Evolutionary conservation across 2,888 invertebrate species (phyloP).

Genomic region (Drosophila mulleri): DNA sequence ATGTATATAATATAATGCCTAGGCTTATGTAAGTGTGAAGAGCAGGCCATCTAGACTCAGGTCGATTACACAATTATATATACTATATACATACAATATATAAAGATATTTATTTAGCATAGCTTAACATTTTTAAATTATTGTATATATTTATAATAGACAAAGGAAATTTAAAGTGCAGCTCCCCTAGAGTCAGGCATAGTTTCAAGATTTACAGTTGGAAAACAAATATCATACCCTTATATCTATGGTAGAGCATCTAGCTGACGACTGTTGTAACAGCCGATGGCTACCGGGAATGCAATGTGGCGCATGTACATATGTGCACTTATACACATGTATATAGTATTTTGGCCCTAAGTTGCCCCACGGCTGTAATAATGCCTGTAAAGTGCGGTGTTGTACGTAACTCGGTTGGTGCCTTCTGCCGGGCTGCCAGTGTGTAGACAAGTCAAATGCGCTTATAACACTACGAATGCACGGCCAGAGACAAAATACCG

Average conservation of each 20-base stretch:
- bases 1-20: too few relatives aligned
- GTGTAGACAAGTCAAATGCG: slow-evolving; percentile 63
- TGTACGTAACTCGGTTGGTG: slow-evolving; percentile 14
- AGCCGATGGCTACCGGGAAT: background rate
- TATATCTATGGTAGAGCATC: background rate
- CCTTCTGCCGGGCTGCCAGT: slow-evolving; percentile 12
- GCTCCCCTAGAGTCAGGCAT: too few relatives aligned
- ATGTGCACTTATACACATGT: background rate
- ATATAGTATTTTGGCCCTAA: background rate
- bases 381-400: slow-evolving; percentile 14
- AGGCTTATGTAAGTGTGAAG: too few relatives aligned
- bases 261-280: background rate
- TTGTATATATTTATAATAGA: too few relatives aligned
- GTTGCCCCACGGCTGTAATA: slow-evolving; percentile 17
- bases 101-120: too few relatives aligned
- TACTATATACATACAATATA: too few relatives aligned
- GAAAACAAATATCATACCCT: too few relatives aligned
- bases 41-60: too few relatives aligned
- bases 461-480: slow-evolving; percentile 60
- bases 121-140: too few relatives aligned
- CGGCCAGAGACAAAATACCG: slow-evolving; percentile 17
- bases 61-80: too few relatives aligned
- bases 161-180: too few relatives aligned
- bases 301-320: background rate
- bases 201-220: too few relatives aligned